A percentile compares a stretch with the other conserved stretches of the same genome.
These are phyloP conservation scores for Steinernema scapterisci DNA, from an alignment of 2,888 invertebrate genomes.

Conservation along the genomic window DNA sequence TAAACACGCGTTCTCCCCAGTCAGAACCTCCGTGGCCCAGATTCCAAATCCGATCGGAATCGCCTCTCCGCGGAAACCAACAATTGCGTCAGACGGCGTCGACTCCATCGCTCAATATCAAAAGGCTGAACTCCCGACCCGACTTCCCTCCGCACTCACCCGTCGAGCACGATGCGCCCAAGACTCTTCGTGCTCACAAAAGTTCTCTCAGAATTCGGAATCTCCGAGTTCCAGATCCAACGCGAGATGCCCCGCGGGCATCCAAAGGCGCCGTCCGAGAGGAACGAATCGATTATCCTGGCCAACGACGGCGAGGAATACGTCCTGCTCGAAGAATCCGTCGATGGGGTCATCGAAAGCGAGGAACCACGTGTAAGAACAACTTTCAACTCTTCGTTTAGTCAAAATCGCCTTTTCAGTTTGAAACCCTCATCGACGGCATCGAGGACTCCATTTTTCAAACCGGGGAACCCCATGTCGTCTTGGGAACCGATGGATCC, in stretches of 20 bases:
- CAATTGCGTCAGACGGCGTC: too few relatives aligned
- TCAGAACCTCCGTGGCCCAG: too few relatives aligned
- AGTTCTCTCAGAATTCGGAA: not conserved
- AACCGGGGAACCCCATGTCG: not conserved
- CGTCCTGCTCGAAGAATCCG: conserved; percentile 21
- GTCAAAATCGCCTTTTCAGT: not conserved
- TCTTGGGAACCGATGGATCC: not conserved
- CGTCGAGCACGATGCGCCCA: too few relatives aligned
- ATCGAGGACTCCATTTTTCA: conserved; percentile 11
- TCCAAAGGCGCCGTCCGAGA: not conserved
- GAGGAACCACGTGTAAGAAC: not conserved
- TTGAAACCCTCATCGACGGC: conserved; percentile 8
- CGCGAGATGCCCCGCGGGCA: conserved; percentile 5
- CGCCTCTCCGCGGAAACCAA: too few relatives aligned
- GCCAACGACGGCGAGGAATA: conserved; percentile 13
- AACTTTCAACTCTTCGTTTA: not conserved
- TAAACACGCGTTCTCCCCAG: too few relatives aligned
- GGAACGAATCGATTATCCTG: conserved; percentile 1
- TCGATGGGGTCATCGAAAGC: conserved; percentile 8
- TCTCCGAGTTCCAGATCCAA: not conserved
- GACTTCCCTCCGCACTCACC: too few relatives aligned
- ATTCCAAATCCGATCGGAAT: too few relatives aligned
- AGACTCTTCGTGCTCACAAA: too few relatives aligned
- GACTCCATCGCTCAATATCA: too few relatives aligned
- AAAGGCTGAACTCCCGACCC: too few relatives aligned